phyloP scores from a whole-genome alignment of 2,888 invertebrate species.

The Beris morrisii region DNA sequence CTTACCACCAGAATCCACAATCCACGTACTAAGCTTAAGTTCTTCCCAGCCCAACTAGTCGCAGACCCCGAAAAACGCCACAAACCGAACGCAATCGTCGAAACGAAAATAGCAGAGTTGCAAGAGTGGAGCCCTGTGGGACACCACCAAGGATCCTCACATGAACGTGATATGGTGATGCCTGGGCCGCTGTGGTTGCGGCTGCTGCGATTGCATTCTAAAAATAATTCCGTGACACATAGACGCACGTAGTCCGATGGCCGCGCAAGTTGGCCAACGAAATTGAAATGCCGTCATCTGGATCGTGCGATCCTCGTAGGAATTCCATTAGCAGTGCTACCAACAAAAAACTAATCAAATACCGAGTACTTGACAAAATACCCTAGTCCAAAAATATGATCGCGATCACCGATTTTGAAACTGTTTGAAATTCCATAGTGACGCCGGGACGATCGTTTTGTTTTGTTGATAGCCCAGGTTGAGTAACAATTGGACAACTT shows the following conservation, averaged over 20 bases:
- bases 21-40: not conserved
- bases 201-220: not conserved
- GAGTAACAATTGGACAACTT: too few species aligned
- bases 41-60: not conserved
- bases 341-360: too few species aligned
- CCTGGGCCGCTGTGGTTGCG: not conserved
- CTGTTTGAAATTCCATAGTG: too few species aligned
- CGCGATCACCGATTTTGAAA: too few species aligned
- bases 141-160: not conserved
- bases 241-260: not conserved
- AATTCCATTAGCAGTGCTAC: too few species aligned
- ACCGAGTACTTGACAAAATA: too few species aligned
- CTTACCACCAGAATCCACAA: not conserved
- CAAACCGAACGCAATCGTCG: not conserved
- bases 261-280: not conserved
- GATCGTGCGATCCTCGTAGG: too few species aligned
- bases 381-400: too few species aligned
- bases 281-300: too few species aligned
- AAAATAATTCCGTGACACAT: constrained; percentile 8
- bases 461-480: too few species aligned
- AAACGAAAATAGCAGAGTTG: not conserved
- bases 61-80: not conserved
- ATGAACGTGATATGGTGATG: not conserved
- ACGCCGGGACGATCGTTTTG: too few species aligned
- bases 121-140: not conserved